Base-by-base conservation (phyloP, 2,113 vertebrate species). In the Oryzias melastigma region DNA sequence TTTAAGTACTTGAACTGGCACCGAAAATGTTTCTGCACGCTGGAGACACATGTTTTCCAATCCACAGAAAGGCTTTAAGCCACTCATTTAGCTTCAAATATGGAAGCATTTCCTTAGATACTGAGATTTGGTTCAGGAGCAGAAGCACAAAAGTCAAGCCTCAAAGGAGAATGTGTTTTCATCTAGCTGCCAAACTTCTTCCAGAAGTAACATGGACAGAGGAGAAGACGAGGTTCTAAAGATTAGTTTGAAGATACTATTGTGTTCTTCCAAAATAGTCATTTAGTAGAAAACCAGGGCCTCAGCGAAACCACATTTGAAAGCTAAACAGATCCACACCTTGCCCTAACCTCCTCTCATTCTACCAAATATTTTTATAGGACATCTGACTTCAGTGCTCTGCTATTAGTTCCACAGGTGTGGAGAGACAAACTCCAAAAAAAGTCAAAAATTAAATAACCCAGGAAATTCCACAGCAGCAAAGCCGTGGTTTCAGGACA, bases 161-260 rank as follows among this genome's bases (percentile, higher is more conserved):
- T 35, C 35, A 35, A 19, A 18, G 7, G 10, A 47, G n/a, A 3
- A 19, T 5, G n/a, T 19, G 46, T 18, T 19, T 47, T 18, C 14
- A 57, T 24, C 5, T 10, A 7, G 16, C 58, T 50, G 69, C 44
- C 12, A 7, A 7, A 65, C 51, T 47, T 51, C 7, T 5, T 78
- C 63, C 57, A 22, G 51, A 72, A 80, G 63, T 62, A 81, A 75
- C 65, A 78, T 65, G 29, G 46, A 68, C 1, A 60, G 25, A 68
- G 57, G 10, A 73, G 59, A 55, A 61, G 53, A 68, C 20, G 57
- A 66, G 51, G 56, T 76, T 84, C 68, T 68, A 67, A 50, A 71
- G 73, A 80, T 60, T 90, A 84, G 91, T 87, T 78, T 84, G 78
- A 76, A 90, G 79, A 76, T 88, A 90, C 91, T 85, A 90, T 88